phyloP scores from a whole-genome alignment of 2,888 invertebrate species.

The Brachypterus glaber region DNA sequence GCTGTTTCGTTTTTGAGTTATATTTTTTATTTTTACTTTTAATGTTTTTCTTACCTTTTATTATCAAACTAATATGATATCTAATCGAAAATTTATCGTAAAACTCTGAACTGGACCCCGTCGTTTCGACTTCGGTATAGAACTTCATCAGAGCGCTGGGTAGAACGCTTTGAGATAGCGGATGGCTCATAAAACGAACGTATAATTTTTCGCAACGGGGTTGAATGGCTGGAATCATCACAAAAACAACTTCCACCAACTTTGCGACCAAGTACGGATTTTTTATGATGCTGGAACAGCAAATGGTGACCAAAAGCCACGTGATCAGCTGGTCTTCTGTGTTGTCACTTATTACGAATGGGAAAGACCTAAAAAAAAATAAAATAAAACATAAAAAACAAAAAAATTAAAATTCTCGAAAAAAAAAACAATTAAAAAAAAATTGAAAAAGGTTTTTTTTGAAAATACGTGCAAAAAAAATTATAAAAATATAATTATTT shows the following conservation, averaged over 20 bases:
- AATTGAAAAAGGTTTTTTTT: too few species aligned
- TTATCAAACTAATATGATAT: constrained; percentile 93
- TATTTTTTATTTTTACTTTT: too few species aligned
- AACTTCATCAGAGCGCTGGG: constrained; percentile 94
- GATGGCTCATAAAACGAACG: constrained; percentile 77
- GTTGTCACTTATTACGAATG: constrained; percentile 62
- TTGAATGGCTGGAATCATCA: constrained; percentile 62
- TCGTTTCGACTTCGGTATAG: constrained; percentile 96
- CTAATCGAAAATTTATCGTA: constrained; percentile 99
- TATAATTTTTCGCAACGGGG: constrained; percentile 47
- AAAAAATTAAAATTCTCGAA: constrained; percentile 7
- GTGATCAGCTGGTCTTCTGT: constrained; percentile 77
- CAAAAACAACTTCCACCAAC: constrained; percentile 82
- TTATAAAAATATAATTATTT: too few species aligned
- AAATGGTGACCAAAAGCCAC: constrained; percentile 82
- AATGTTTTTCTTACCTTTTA: constrained; percentile 57
- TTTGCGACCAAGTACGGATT: constrained; percentile 97
- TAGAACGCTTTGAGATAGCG: constrained; percentile 68
- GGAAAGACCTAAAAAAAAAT: constrained; percentile 56
- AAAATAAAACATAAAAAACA: constrained; percentile 7
- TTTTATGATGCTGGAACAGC: constrained; percentile 81
- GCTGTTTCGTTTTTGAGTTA: too few species aligned
- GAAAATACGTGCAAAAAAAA: too few species aligned
- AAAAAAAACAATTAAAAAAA: too few species aligned
- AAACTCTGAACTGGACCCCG: constrained; percentile 96